Evolutionary conservation across 1,140 invertebrate species (phyloP).

Genomic region (Brachionus rotundiformis): DNA sequence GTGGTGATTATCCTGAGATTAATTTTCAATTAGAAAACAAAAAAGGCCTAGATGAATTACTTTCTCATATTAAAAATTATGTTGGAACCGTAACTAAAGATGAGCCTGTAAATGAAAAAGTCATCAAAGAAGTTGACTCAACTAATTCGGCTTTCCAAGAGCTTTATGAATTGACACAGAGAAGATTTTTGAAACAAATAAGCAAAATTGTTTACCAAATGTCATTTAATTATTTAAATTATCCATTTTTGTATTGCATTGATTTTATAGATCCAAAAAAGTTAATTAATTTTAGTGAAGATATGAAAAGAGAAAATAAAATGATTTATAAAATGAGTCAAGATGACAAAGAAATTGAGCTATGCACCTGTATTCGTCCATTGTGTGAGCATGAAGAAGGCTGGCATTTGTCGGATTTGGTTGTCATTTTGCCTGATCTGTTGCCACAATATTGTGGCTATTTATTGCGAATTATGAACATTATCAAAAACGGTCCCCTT

Average conservation of each 20-base stretch:
- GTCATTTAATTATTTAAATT: conserved; percentile 52
- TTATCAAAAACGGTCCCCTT: conserved; percentile 19
- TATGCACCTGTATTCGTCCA: conserved; percentile 55
- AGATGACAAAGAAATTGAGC: conserved; percentile 32
- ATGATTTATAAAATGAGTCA: conserved; percentile 52
- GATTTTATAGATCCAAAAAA: conserved; percentile 31
- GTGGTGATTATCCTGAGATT: conserved; percentile 57
- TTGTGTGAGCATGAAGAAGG: conserved; percentile 60
- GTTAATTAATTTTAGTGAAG: conserved; percentile 56
- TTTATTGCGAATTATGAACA: conserved; percentile 29
- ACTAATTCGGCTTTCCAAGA: conserved; percentile 55
- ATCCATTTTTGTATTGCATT: conserved; percentile 38
- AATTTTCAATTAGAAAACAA: conserved; percentile 58
- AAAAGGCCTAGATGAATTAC: background rate
- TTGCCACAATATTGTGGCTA: conserved; percentile 22
- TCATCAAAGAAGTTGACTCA: conserved; percentile 56
- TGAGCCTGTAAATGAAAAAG: conserved; percentile 52
- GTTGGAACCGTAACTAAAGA: conserved; percentile 52
- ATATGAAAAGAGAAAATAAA: background rate
- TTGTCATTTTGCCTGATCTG: background rate
- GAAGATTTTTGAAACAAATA: conserved; percentile 60
- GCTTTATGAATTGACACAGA: conserved; percentile 60
- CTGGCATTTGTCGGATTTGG: background rate
- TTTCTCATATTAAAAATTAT: background rate
- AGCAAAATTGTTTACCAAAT: conserved; percentile 55